Evolutionary conservation across 1,140 invertebrate genomes (phyloP), one percentile per base, ranked within the genome.

Genomic region (Drosophila tropicalis): DNA sequence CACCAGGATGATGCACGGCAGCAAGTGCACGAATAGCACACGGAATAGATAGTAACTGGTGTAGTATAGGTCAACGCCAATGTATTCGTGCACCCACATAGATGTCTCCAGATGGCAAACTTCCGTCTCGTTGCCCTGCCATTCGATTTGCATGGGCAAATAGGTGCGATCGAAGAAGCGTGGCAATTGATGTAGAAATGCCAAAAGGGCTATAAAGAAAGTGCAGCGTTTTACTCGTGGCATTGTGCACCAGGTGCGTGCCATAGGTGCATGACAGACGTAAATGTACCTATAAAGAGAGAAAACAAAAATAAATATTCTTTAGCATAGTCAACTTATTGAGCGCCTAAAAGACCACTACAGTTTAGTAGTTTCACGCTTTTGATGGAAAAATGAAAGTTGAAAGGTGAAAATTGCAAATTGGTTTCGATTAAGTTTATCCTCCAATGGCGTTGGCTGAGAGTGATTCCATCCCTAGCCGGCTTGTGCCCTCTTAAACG

Each of bases 1-100:
- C 1, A 98, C 96, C 7, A 99, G 94, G 3, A 96, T 95, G 3
- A 97, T 94, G 93, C 98, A 98, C 0, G 98, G 98, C 17, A 98
- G 93, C 67, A 98, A 92, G 90, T 99, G 97, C 13, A 99, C 97
- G 92, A 97, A 98, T 12, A 98, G 92, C 5, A 98, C 96, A 3
- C 98, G 94, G 91, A 98, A 98, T 80, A 95, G 94, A 91, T 94
- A 98, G 92, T 97, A 98, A 1, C 94, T 92, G 34, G 95, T 95
- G 92, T 95, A 98, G 92, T 98, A 98, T 1, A 95, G 91, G 84
- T 96, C 94, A 40, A 94, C 90, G 0, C 95, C 95, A 4, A 96
- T 79, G 22, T 93, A 93, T 7, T 95, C 87, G 36, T 92, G 89
- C 15, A 97, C 95, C 96, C 96, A 97, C 5, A 93, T 70, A 1